Conservation (phyloP, 2,113 vertebrate genomes). For the Tychaedon coryphoeus region DNA sequence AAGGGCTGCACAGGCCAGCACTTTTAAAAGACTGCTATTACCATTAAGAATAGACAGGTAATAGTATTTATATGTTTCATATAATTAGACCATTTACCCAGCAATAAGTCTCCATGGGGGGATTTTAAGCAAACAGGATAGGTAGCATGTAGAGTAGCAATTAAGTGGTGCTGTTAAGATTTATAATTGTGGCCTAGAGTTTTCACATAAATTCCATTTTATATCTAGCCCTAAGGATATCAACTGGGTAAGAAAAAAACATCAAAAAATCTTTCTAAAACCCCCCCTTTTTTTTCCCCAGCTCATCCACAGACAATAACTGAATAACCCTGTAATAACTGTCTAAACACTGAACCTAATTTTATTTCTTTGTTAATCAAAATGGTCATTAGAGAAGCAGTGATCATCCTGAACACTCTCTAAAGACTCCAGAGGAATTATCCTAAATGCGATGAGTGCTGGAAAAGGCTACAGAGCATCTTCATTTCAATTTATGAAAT, state of each 20-base stretch:
- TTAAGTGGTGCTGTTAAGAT: neutral
- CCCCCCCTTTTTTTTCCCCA: fast-evolving
- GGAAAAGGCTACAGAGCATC: neutral
- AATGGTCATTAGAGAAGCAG: constrained; percentile 28
- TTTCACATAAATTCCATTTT: neutral
- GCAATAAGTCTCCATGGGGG: neutral
- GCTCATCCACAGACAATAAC: neutral
- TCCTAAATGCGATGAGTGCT: neutral
- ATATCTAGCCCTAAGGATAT: neutral
- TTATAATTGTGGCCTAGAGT: neutral
- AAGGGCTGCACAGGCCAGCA: neutral
- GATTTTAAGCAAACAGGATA: neutral
- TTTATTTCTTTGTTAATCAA: constrained; percentile 53
- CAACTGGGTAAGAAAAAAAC: neutral
- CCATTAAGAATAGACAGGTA: neutral
- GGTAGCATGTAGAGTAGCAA: neutral
- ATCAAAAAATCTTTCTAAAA: neutral
- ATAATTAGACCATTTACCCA: neutral
- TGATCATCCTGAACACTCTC: constrained; percentile 11
- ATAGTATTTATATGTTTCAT: neutral
- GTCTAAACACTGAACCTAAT: neutral
- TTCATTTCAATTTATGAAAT: constrained; percentile 42
- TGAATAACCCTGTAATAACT: neutral
- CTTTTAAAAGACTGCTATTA: neutral
- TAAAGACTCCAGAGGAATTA: constrained; percentile 10